Evolutionary conservation across 2,113 vertebrate species (phyloP).

Genomic region (Neofelis nebulosa): DNA sequence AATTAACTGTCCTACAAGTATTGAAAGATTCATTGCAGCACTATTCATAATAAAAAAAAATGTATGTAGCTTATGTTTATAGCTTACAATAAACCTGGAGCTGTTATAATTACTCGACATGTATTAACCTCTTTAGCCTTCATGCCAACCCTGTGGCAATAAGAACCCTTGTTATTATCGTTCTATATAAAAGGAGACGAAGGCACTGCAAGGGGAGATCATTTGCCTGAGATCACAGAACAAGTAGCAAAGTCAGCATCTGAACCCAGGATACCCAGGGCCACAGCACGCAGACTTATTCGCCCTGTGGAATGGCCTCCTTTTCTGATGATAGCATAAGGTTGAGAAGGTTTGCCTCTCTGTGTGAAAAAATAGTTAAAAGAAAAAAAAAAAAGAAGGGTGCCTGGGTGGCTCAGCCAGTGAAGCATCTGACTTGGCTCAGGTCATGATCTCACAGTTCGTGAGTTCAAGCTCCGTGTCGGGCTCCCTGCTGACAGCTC

Average conservation of each 20-base stretch:
- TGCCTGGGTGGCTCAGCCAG: no score
- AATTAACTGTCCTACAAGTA: neutral
- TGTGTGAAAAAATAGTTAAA: neutral
- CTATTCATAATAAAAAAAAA: neutral
- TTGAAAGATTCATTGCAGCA: neutral
- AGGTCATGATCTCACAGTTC: no score
- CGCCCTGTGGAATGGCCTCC: neutral
- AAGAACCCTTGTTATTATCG: neutral
- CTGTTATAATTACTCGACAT: neutral
- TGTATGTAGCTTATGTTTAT: neutral
- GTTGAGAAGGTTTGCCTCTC: neutral
- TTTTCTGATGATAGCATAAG: neutral
- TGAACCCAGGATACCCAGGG: neutral
- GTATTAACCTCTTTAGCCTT: neutral
- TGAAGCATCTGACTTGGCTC: no score
- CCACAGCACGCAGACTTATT: accelerated
- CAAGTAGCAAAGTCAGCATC: neutral
- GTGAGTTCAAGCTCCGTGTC: no score
- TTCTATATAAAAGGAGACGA: neutral
- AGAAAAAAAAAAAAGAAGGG: neutral
- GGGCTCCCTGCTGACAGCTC: no score
- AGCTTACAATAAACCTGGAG: neutral
- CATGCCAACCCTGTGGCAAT: accelerated
- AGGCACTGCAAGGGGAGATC: neutral
- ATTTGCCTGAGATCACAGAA: neutral